phyloP scores from a whole-genome alignment of 2,113 vertebrate species.

The Donacobius atricapilla region DNA sequence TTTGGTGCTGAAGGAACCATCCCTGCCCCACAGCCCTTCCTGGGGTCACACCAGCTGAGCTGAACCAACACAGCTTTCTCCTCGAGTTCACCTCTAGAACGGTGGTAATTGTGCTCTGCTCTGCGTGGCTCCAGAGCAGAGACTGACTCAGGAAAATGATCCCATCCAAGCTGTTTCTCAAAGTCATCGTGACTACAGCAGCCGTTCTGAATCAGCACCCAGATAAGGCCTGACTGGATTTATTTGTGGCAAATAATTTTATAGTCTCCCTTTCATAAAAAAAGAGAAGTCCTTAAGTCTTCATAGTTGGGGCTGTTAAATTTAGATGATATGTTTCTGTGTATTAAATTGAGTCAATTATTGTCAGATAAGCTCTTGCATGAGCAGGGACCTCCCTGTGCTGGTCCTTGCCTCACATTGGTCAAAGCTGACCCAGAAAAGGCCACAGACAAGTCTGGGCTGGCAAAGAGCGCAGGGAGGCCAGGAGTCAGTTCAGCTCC shows the following conservation, averaged over 20 bases:
- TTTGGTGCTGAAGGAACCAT: neutral
- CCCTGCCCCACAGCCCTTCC: neutral
- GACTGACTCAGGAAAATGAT: neutral
- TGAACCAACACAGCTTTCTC: neutral
- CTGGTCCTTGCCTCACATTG: neutral
- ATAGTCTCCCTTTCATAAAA: neutral
- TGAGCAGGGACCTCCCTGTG: neutral
- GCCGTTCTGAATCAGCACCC: neutral
- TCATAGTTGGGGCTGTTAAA: neutral
- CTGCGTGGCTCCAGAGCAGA: neutral
- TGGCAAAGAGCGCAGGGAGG: neutral
- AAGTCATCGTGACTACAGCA: neutral
- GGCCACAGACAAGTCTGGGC: neutral
- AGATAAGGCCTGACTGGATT: neutral
- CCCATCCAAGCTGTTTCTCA: neutral
- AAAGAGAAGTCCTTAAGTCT: neutral
- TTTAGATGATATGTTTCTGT: neutral
- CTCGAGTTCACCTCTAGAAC: neutral
- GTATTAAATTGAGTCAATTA: neutral
- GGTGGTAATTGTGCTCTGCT: fast-evolving
- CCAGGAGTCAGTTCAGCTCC: neutral
- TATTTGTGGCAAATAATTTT: neutral
- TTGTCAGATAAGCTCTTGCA: neutral
- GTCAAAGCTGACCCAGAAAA: neutral
- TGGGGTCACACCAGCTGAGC: neutral